These are phyloP conservation scores for Enteromius trimaculatus DNA, from an alignment of 2,797 vertebrate species.

Conservation along the genomic window DNA sequence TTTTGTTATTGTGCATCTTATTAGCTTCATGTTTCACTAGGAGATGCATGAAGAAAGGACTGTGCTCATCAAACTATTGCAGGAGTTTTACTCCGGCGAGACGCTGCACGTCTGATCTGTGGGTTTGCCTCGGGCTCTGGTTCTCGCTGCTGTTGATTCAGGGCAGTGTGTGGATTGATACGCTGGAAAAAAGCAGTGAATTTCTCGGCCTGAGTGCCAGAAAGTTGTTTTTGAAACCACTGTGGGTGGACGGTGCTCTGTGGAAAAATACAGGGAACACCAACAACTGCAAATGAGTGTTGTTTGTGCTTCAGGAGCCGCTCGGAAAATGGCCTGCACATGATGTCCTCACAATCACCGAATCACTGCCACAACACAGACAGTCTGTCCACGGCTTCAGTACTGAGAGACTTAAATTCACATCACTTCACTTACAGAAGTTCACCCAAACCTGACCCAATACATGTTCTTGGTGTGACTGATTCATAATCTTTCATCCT, in stretches of 20 bases:
- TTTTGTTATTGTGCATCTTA: background rate
- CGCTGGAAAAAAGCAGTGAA: background rate
- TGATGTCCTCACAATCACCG: background rate
- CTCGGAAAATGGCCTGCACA: slow-evolving; percentile 24
- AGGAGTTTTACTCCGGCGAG: background rate
- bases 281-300: slow-evolving; percentile 24
- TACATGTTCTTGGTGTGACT: background rate
- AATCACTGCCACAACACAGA: no score
- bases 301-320: slow-evolving; percentile 39
- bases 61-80: background rate
- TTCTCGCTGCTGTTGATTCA: background rate
- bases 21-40: background rate
- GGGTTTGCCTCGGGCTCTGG: background rate
- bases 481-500: background rate
- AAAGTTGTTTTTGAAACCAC: slow-evolving; percentile 29
- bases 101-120: background rate
- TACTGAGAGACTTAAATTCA: background rate
- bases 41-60: background rate
- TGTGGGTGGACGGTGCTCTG: slow-evolving; percentile 25
- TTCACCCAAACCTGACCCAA: background rate
- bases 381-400: no score
- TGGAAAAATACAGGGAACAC: slow-evolving; percentile 56
- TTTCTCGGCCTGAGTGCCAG: background rate
- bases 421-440: background rate
- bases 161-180: background rate